These are phyloP conservation scores for Engystomops pustulosus DNA, from an alignment of 2,113 vertebrate genomes.

Conservation along the genomic window DNA sequence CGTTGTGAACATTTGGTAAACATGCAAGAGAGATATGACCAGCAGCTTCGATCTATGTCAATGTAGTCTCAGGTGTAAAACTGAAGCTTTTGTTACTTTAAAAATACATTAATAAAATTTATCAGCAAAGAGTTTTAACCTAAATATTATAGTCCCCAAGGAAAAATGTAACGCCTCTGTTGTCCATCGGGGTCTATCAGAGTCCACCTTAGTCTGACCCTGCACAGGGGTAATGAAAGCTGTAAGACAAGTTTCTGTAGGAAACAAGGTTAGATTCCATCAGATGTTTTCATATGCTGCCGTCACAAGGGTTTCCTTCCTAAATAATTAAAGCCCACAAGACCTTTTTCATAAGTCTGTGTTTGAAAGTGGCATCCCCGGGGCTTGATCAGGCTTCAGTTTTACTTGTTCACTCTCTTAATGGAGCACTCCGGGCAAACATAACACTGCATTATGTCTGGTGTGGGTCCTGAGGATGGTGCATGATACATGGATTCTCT, in stretches of 20 bases:
- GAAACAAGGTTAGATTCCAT: neutral
- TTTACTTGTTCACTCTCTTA: neutral
- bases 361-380: neutral
- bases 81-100: too few relatives aligned
- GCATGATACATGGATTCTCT: neutral
- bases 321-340: neutral
- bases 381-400: neutral
- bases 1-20: too few relatives aligned
- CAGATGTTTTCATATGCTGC: neutral
- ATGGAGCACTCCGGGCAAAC: neutral
- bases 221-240: neutral
- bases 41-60: too few relatives aligned
- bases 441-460: neutral
- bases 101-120: too few relatives aligned
- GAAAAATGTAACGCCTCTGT: too few relatives aligned
- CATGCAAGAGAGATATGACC: too few relatives aligned
- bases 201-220: neutral
- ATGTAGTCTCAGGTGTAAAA: too few relatives aligned
- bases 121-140: too few relatives aligned
- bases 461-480: neutral
- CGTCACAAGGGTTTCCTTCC: neutral
- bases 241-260: neutral
- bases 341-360: neutral
- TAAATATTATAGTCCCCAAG: too few relatives aligned
- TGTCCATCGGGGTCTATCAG: neutral